Base-by-base conservation (phyloP, 92 coral and sea anemone genomes). In the Bergia puertoricense region DNA sequence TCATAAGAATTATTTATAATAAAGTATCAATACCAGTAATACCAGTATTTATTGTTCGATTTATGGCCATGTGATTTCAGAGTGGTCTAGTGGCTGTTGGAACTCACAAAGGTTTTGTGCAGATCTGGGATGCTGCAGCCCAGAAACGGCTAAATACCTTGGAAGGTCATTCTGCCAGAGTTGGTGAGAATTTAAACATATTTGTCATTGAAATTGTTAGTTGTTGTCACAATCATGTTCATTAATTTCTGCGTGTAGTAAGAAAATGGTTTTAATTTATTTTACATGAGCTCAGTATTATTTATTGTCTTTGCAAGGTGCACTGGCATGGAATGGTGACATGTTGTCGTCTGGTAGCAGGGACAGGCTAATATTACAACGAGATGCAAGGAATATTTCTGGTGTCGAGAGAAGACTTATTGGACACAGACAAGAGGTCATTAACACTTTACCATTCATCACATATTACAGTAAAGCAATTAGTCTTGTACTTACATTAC, bases 281-380 rank as follows among this genome's bases (percentile, higher is more conserved):
- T 50, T 79, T 46, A 11, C 20, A 44, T 48, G 46, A 45, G 13
- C 57, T 38, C 38, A 5, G 5, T n/a, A 8, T 72, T 72, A 9
- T 62, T 6, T 62, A 15, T 4, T 18, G 69, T 62, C 59, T 54
- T 54, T 54, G 16, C 18, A 22, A 97, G 99, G 99, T 88, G 99
- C 99, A 40, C 86, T 97, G 2, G 99, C 99, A 22, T 97, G 99
- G 99, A 97, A 97, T 89, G 98, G 99, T 23, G 99, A 97, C 86
- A 92, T 93, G 91, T 90, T 97, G 44, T 97, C 98, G 23, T 97
- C 99, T 13, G 99, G 99, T 20, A 97, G 99, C 54, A 89, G 99
- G 69, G 99, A 97, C 82, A 88, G 99, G 65, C 91, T 96, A 2
- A 97, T 97, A 82, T 92, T 97, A 80, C 99, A 97, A 51, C 91